phyloP scores from a whole-genome alignment of 1,140 invertebrate genomes.

The Drosophila tristis region DNA sequence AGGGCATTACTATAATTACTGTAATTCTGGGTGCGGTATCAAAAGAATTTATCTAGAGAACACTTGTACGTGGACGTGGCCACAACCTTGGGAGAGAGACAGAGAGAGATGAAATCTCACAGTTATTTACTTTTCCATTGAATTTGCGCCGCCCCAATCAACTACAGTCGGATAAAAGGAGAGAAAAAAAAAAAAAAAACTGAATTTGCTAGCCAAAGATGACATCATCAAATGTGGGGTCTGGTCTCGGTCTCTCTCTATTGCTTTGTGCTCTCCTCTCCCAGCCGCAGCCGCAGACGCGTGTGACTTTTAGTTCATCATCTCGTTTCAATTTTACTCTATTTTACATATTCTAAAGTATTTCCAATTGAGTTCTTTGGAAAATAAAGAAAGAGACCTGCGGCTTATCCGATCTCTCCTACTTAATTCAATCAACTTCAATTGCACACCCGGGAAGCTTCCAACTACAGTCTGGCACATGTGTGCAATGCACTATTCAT shows the following conservation, averaged over 20 bases:
- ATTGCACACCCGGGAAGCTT: slow-evolving; percentile 24
- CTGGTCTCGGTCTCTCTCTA: slow-evolving; percentile 11
- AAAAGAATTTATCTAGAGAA: slow-evolving; percentile 20
- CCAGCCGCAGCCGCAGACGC: slow-evolving; percentile 74
- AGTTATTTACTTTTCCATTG: slow-evolving; percentile 27
- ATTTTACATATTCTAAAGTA: neutral
- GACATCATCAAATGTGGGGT: slow-evolving; percentile 65
- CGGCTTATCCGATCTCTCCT: slow-evolving; percentile 9
- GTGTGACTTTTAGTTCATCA: slow-evolving; percentile 66
- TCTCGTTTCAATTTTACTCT: slow-evolving; percentile 4
- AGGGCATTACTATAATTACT: slow-evolving; percentile 17
- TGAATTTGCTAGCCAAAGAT: slow-evolving; percentile 42
- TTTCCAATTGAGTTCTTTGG: slow-evolving; percentile 9
- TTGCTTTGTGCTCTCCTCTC: slow-evolving; percentile 15
- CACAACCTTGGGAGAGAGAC: slow-evolving; percentile 19
- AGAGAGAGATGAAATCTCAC: slow-evolving; percentile 23
- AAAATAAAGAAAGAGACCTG: slow-evolving; percentile 1
- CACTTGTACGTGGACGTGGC: slow-evolving; percentile 1
- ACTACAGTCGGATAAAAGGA: slow-evolving; percentile 7
- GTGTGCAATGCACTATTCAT: neutral
- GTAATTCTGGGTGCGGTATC: slow-evolving; percentile 54
- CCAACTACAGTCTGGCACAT: slow-evolving; percentile 8
- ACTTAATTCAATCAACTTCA: slow-evolving; percentile 50
- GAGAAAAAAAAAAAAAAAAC: slow-evolving; percentile 15
- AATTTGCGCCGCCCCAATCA: slow-evolving; percentile 1